Evolutionary conservation across 2,888 invertebrate genomes (phyloP).

Genomic region (Netelia fuscicornis): DNA sequence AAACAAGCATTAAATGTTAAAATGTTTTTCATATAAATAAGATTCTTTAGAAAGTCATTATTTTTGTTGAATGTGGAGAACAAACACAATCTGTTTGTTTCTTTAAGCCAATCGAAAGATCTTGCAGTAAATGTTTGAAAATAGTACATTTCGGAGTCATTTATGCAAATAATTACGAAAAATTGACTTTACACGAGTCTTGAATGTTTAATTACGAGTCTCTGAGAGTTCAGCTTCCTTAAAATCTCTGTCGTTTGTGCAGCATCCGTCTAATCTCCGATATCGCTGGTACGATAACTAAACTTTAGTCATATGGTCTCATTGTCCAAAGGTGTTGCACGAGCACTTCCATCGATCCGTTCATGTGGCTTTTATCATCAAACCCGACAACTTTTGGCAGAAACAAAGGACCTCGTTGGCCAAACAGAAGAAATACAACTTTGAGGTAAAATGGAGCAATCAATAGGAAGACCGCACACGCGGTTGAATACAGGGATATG

Average conservation of each 20-base stretch:
- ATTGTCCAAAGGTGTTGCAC: constrained; percentile 89
- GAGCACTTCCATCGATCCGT: constrained; percentile 97
- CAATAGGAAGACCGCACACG: constrained; percentile 73
- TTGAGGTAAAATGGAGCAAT: constrained; percentile 90
- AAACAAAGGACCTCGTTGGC: constrained; percentile 99
- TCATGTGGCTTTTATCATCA: constrained; percentile 98
- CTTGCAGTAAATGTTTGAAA: background rate
- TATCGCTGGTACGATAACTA: background rate
- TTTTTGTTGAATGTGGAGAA: background rate
- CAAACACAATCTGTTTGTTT: background rate
- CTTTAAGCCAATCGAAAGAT: background rate
- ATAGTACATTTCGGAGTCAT: background rate
- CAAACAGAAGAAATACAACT: constrained; percentile 99
- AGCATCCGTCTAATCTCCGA: background rate
- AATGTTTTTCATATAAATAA: background rate
- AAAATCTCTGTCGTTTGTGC: background rate
- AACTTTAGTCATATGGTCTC: constrained; percentile 4
- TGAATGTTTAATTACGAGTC: background rate
- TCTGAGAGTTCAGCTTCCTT: background rate
- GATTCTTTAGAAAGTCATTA: background rate
- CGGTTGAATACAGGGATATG: constrained; percentile 72
- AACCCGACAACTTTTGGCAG: constrained; percentile 99
- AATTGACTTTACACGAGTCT: background rate
- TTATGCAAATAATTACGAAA: background rate
- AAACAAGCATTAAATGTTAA: background rate